phyloP scores from a whole-genome alignment of 2,888 invertebrate genomes.

The Heliconius hortense region DNA sequence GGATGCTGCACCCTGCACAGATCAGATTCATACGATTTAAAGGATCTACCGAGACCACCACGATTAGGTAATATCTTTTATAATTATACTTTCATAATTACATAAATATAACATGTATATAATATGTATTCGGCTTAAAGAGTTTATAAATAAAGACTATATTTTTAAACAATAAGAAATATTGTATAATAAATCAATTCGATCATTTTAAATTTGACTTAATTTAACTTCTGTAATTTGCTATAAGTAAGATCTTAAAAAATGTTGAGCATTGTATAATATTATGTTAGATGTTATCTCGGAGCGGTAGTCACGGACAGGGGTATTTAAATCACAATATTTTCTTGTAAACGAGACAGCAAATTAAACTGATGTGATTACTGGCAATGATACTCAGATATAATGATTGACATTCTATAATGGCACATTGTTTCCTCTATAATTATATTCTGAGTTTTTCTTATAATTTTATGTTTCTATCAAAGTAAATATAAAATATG shows the following conservation, averaged over 20 bases:
- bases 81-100: background rate
- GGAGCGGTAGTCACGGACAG: background rate
- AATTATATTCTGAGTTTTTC: background rate
- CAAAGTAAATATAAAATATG: constrained; percentile 26
- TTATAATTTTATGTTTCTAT: constrained; percentile 9
- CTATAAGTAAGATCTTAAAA: background rate
- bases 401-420: background rate
- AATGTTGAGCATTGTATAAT: background rate
- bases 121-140: background rate
- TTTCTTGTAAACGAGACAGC: constrained; percentile 6
- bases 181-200: no score
- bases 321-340: background rate
- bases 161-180: background rate
- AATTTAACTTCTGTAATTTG: background rate
- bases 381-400: background rate
- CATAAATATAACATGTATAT: no score
- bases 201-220: background rate
- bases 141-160: background rate
- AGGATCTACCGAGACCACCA: constrained; percentile 69
- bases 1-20: constrained; percentile 55
- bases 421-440: constrained; percentile 1
- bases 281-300: background rate
- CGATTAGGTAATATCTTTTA: constrained; percentile 42
- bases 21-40: constrained; percentile 65
- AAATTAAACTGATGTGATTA: background rate